These are phyloP conservation scores for Mobula birostris DNA, from an alignment of 2,113 vertebrate genomes.

Conservation along the genomic window DNA sequence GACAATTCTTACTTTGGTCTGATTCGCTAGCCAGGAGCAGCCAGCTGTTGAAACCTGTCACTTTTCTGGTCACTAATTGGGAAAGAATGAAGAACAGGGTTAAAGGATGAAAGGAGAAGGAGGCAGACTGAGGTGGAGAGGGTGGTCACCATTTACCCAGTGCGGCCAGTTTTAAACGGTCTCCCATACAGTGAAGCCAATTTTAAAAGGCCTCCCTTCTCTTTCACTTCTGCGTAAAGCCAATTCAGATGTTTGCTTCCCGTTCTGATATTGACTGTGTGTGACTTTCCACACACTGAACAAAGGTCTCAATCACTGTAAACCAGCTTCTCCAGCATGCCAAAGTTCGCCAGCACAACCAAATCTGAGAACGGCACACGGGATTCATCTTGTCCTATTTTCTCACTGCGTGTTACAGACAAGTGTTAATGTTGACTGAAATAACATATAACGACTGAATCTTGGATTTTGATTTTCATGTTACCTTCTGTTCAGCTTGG, in stretches of 20 bases:
- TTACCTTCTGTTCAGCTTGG: not conserved
- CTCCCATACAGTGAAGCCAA: constrained; percentile 44
- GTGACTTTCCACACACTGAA: constrained; percentile 60
- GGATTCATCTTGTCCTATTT: constrained; percentile 24
- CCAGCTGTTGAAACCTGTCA: constrained; percentile 38
- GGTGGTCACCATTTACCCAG: constrained; percentile 42
- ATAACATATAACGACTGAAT: not conserved
- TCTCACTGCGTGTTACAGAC: constrained; percentile 3
- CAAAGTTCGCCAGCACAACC: not conserved
- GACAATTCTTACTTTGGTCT: constrained; percentile 27
- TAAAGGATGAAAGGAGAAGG: constrained; percentile 24
- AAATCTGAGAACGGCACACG: not conserved
- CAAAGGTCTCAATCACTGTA: constrained; percentile 59
- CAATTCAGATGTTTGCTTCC: constrained; percentile 60
- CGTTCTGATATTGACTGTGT: constrained; percentile 61
- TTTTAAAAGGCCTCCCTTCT: constrained; percentile 46
- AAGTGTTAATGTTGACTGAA: constrained; percentile 29
- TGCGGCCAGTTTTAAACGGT: constrained; percentile 40
- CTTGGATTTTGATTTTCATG: not conserved
- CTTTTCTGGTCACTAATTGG: constrained; percentile 38
- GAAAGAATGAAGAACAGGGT: constrained; percentile 29
- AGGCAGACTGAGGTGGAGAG: constrained; percentile 35
- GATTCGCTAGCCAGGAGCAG: not conserved
- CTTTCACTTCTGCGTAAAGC: constrained; percentile 54
- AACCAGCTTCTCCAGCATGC: constrained; percentile 46